A percentile compares a stretch with the other conserved stretches of the same genome.
Conservation (phyloP, 2,113 vertebrate species). For the Chroicocephalus ridibundus region DNA sequence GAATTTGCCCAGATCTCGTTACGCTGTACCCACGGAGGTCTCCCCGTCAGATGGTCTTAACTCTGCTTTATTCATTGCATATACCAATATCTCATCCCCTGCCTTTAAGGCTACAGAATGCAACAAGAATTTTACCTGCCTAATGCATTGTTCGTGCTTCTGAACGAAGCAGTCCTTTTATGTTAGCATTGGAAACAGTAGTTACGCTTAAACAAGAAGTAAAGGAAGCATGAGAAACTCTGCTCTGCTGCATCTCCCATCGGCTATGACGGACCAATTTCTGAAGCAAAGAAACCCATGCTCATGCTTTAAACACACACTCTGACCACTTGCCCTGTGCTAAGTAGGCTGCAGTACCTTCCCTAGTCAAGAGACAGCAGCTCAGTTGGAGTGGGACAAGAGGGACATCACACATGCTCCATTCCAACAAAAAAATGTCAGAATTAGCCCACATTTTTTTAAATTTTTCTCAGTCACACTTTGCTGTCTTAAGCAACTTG, state of each 20-base stretch:
- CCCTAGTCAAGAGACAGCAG: not conserved
- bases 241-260: not conserved
- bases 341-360: not conserved
- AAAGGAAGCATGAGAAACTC: not conserved
- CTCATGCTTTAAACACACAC: not conserved
- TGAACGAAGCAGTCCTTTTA: not conserved
- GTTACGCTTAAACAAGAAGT: not conserved
- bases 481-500: conserved; percentile 24
- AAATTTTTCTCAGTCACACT: not conserved
- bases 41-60: not conserved
- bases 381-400: not conserved
- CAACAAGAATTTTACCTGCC: not conserved
- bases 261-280: not conserved
- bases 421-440: not conserved
- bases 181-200: not conserved
- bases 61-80: not conserved
- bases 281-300: not conserved
- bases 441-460: not conserved
- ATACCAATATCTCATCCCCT: not conserved
- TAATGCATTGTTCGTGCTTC: not conserved
- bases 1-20: not conserved
- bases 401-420: not conserved
- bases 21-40: not conserved
- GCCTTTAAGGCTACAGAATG: not conserved
- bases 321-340: not conserved